Percentiles rank a stretch among this genome's conserved stretches.
Conservation (phyloP, 2,113 vertebrate species). For the Malaclemys terrapin region DNA sequence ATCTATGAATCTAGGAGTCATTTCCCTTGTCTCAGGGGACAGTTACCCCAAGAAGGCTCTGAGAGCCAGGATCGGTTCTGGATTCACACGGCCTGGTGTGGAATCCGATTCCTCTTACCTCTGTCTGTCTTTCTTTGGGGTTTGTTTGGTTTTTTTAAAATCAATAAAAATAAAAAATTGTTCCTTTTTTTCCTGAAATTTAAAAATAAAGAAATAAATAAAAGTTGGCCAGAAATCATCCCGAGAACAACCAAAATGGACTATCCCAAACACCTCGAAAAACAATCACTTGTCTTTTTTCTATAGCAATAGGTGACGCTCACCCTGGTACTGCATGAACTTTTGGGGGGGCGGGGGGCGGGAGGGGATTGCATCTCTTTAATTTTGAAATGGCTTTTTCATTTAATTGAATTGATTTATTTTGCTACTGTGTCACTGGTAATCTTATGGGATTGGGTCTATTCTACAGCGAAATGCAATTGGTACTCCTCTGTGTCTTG, state of each 20-base stretch:
- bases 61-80: rapidly evolving
- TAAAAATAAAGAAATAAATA: neutral
- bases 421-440: slow-evolving; percentile 24
- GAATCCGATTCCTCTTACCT: rapidly evolving
- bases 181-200: neutral
- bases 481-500: slow-evolving; percentile 70
- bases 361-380: neutral
- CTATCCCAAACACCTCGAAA: neutral
- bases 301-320: slow-evolving; percentile 45
- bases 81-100: rapidly evolving
- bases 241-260: neutral
- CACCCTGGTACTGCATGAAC: rapidly evolving
- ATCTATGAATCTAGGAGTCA: neutral
- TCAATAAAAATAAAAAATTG: neutral
- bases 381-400: neutral
- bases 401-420: neutral
- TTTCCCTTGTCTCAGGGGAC: slow-evolving; percentile 58
- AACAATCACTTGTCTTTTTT: slow-evolving; percentile 19
- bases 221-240: neutral
- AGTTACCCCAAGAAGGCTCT: rapidly evolving
- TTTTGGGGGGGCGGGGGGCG: neutral
- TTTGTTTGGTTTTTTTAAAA: neutral
- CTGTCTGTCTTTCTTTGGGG: rapidly evolving
- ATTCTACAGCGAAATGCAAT: slow-evolving; percentile 67
- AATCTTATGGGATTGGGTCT: slow-evolving; percentile 68